phyloP scores from a whole-genome alignment of 1,140 invertebrate genomes.

The Globodera ellingtonae region DNA sequence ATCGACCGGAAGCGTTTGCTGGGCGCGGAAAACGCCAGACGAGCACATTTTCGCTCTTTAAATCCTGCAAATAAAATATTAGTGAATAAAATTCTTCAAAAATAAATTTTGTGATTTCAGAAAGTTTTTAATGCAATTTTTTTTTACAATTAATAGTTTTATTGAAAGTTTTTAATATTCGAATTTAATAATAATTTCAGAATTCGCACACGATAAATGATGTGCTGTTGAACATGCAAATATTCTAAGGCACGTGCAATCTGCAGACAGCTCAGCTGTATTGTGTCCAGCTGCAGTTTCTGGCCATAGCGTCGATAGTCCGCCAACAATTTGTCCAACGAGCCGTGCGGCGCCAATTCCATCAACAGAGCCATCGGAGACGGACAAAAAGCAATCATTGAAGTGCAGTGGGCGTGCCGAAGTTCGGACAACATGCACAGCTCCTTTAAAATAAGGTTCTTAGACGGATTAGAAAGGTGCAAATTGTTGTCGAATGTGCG shows the following conservation, averaged over 20 bases:
- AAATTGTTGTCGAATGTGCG: neutral
- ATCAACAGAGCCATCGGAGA: conserved; percentile 87
- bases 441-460: neutral
- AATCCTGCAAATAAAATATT: conserved; percentile 70
- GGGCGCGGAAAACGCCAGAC: conserved; percentile 72
- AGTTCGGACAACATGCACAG: conserved; percentile 83
- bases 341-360: conserved; percentile 85
- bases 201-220: conserved; percentile 76
- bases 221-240: conserved; percentile 81
- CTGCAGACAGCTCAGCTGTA: conserved; percentile 84
- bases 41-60: conserved; percentile 97
- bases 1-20: neutral
- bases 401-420: conserved; percentile 86
- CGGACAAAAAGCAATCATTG: conserved; percentile 80
- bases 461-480: too few species aligned
- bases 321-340: conserved; percentile 79
- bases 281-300: conserved; percentile 76
- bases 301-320: conserved; percentile 81
- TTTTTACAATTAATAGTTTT: neutral
- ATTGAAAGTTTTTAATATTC: neutral
- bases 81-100: neutral
- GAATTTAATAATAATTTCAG: neutral
- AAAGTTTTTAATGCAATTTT: neutral
- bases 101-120: neutral
- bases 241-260: conserved; percentile 90